Evolutionary conservation across 2,888 invertebrate genomes (phyloP), one percentile per base, ranked within the genome.

Genomic region (Cremastinae sp.): DNA sequence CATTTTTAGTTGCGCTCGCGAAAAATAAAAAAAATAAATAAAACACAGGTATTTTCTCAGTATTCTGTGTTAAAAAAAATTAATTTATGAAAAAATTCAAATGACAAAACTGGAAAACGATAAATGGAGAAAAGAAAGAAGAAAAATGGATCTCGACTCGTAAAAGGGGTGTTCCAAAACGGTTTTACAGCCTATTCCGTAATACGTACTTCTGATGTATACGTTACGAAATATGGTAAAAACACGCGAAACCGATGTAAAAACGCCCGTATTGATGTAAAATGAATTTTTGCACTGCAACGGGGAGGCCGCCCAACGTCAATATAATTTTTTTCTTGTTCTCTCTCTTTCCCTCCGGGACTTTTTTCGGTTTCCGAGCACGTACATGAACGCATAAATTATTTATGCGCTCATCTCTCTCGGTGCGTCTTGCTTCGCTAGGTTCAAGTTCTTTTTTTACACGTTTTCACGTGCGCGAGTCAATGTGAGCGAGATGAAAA

Each of bases 351-450:
- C 43, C 28, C 5, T 28, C 5, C 5, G 2, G 5, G 28, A 51
- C 66, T 55, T 71, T 71, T 71, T 75, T 75, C 71, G 71, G 56
- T 75, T 71, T 71, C 75, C 61, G 37, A 58, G 75, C 71, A 75
- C 71, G 75, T 75, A 75, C 71, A 75, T 75, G 71, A 71, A 43
- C 45, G 51, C 43, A 75, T 75, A 75, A 70, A 75, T 75, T 71
- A 75, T 75, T 75, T 66, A 75, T 75, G 71, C 66, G 65, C 61
- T 71, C 61, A 71, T 71, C 66, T 56, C 71, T 55, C 37, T 65
- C 37, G 28, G 20, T 39, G 22, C 39, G 59, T 70, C 53, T 59
- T 64, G 72, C 20, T 59, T 66, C 28, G 53, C 37, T 61, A 45
- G 41, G 55, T 28, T 37, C 14, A 45, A 51, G 35, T 12, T n/a